Percentiles rank a stretch among this genome's conserved stretches.
Evolutionary conservation across 2,888 invertebrate species (phyloP).

Genomic region (Piscicola geometra): DNA sequence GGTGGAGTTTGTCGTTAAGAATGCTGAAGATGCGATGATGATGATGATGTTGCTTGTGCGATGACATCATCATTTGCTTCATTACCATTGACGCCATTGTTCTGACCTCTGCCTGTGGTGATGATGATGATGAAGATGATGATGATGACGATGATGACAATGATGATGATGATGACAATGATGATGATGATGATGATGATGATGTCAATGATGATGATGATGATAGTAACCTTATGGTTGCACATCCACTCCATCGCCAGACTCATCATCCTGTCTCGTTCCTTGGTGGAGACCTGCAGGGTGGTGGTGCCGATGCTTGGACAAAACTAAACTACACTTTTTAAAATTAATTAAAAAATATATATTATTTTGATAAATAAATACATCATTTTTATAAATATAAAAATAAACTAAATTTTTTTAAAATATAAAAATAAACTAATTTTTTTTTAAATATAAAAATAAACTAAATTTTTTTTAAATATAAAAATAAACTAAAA

Average conservation of each 20-base stretch:
- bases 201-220: conserved; percentile 10
- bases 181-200: conserved; percentile 24
- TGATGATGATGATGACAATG: not conserved
- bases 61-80: not conserved
- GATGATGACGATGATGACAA: conserved; percentile 1
- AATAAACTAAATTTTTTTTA: conserved; percentile 15
- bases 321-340: too few relatives aligned
- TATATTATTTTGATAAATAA: not conserved
- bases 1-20: too few relatives aligned
- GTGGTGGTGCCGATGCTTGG: too few relatives aligned
- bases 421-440: too few relatives aligned
- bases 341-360: too few relatives aligned
- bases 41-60: not conserved
- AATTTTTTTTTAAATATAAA: not conserved
- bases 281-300: conserved; percentile 4
- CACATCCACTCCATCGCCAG: conserved; percentile 28
- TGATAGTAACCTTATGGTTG: conserved; percentile 4
- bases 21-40: not conserved
- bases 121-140: conserved; percentile 13
- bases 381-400: not conserved
- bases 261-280: conserved; percentile 4
- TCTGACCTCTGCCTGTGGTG: not conserved
- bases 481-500: conserved; percentile 21
- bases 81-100: conserved; percentile 6
- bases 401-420: not conserved